Conservation (phyloP, 2,797 vertebrate genomes). For the Rhinogobio ventralis region DNA sequence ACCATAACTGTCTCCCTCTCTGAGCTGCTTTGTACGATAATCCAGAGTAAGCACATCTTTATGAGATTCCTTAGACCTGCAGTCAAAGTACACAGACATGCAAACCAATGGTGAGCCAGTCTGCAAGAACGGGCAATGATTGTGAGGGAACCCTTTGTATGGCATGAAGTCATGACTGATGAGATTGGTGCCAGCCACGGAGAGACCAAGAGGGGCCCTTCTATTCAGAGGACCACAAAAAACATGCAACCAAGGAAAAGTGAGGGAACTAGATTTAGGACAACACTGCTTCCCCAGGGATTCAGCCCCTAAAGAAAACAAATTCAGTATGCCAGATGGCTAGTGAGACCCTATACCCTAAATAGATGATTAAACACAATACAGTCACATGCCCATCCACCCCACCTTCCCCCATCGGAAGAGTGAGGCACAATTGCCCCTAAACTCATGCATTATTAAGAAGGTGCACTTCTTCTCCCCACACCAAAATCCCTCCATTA, state of each 20-base stretch:
- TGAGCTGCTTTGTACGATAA: constrained; percentile 22
- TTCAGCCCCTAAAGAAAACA: constrained; percentile 14
- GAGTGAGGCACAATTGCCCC: constrained; percentile 35
- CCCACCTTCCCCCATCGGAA: constrained; percentile 27
- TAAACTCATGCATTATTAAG: constrained; percentile 58
- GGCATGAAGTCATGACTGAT: constrained; percentile 43
- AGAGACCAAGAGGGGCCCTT: constrained; percentile 23
- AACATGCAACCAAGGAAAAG: not conserved
- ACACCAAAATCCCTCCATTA: constrained; percentile 61
- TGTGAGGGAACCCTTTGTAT: constrained; percentile 62
- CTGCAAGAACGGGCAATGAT: constrained; percentile 32
- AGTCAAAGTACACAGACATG: constrained; percentile 22
- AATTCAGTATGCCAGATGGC: constrained; percentile 36
- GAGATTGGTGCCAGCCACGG: constrained; percentile 50
- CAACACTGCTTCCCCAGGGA: constrained; percentile 8
- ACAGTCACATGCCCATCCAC: constrained; percentile 25
- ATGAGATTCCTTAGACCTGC: constrained; percentile 48
- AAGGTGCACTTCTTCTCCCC: constrained; percentile 49
- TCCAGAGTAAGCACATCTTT: constrained; percentile 36
- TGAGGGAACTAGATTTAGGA: constrained; percentile 11
- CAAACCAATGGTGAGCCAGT: constrained; percentile 6
- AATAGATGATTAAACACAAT: constrained; percentile 42
- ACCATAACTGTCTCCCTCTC: constrained; percentile 33
- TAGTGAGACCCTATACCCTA: constrained; percentile 16
- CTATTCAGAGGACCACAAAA: constrained; percentile 18